A percentile compares a stretch with the other conserved stretches of the same genome.
phyloP scores from a whole-genome alignment of 2,888 invertebrate genomes.

The Tipula helvola region DNA sequence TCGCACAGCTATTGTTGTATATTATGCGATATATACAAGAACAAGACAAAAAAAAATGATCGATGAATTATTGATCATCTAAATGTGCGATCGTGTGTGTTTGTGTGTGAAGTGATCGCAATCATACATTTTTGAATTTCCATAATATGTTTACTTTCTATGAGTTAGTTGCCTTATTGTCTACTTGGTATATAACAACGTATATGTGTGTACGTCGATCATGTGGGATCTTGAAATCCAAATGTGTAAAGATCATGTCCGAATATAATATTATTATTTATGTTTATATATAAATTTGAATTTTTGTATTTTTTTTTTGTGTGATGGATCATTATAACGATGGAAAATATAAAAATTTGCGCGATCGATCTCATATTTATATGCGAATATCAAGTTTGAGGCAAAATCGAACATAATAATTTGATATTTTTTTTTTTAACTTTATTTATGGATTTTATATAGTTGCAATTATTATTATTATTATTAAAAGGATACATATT shows the following conservation, averaged over 20 bases:
- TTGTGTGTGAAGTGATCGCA: not conserved
- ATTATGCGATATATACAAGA: not conserved
- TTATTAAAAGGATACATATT: not conserved
- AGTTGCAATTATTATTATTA: not conserved
- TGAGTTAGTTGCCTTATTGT: not conserved
- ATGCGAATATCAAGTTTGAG: not conserved
- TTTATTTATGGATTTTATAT: not conserved
- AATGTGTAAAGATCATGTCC: not conserved
- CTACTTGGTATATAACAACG: not conserved
- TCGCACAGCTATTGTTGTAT: not conserved
- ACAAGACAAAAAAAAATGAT: not conserved
- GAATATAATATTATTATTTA: not conserved
- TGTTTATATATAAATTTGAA: not conserved
- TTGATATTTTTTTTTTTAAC: not conserved
- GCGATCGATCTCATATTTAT: not conserved
- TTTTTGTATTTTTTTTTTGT: not conserved
- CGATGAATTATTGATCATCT: not conserved
- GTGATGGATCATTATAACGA: not conserved
- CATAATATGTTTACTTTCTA: not conserved
- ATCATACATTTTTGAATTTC: not conserved
- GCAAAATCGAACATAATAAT: not conserved
- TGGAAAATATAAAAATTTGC: not conserved
- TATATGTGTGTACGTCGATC: not conserved
- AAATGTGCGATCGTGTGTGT: not conserved
- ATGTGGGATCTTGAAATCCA: not conserved